A percentile compares a stretch with the other conserved stretches of the same genome.
phyloP scores from a whole-genome alignment of 2,888 invertebrate species.

The Stenurella melanura region DNA sequence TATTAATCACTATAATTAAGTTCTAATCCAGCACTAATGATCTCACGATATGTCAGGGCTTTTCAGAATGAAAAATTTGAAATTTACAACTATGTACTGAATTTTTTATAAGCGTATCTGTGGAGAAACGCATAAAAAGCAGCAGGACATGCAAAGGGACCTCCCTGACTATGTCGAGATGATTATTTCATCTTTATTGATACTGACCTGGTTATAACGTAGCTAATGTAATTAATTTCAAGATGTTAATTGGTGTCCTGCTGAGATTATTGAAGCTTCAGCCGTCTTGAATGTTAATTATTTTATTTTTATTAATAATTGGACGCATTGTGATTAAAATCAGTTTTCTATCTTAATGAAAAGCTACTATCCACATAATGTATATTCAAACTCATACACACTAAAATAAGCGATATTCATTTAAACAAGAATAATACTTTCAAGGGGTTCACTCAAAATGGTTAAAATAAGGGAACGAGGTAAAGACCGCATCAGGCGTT shows the following conservation, averaged over 20 bases:
- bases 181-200: slow-evolving; percentile 31
- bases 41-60: slow-evolving; percentile 8
- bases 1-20: slow-evolving; percentile 4
- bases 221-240: slow-evolving; percentile 15
- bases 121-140: background rate
- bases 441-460: too few relatives aligned
- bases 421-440: too few relatives aligned
- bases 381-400: too few relatives aligned
- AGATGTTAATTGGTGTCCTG: slow-evolving; percentile 10
- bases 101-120: background rate
- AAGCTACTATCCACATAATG: too few relatives aligned
- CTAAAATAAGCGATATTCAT: too few relatives aligned
- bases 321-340: slow-evolving; percentile 1
- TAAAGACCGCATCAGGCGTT: too few relatives aligned
- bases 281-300: slow-evolving; percentile 7
- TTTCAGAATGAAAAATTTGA: background rate
- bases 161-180: slow-evolving; percentile 12
- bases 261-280: slow-evolving; percentile 23
- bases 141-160: background rate
- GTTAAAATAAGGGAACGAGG: too few relatives aligned
- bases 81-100: slow-evolving; percentile 7
- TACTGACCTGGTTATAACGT: slow-evolving; percentile 9
- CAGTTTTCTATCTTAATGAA: background rate
- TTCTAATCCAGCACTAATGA: background rate
- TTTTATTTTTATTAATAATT: slow-evolving; percentile 11